These are phyloP conservation scores for Andrena flavipes DNA, from an alignment of 2,888 invertebrate species.

Conservation along the genomic window DNA sequence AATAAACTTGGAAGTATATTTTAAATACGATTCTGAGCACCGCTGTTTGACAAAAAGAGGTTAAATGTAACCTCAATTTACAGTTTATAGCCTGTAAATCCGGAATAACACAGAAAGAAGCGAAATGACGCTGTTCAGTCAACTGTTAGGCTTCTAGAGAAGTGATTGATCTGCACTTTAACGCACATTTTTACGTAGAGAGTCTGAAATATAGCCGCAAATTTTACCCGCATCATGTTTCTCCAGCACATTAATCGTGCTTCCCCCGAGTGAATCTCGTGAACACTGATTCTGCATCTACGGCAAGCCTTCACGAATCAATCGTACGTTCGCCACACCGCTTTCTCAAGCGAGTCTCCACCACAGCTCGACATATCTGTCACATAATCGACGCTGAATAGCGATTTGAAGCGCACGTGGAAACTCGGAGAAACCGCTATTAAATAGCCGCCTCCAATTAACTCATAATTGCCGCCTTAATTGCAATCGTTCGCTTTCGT, in stretches of 20 bases:
- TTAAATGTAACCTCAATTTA: too few relatives aligned
- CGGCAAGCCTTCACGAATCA: neutral
- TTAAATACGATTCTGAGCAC: too few relatives aligned
- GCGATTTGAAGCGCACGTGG: neutral
- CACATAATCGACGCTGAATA: neutral
- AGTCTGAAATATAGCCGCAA: too few relatives aligned
- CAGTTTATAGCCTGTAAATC: too few relatives aligned
- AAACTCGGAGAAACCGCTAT: neutral
- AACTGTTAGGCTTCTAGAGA: too few relatives aligned
- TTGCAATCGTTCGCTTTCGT: conserved; percentile 24
- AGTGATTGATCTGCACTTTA: too few relatives aligned
- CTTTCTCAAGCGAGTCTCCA: neutral
- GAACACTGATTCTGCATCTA: neutral
- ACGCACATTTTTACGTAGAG: too few relatives aligned
- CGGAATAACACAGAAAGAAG: too few relatives aligned
- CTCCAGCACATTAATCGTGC: too few relatives aligned
- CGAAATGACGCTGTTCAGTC: too few relatives aligned
- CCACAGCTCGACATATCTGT: neutral
- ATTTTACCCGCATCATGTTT: neutral
- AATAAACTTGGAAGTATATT: too few relatives aligned
- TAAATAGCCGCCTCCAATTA: neutral
- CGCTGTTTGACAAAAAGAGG: too few relatives aligned
- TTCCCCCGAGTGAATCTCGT: neutral
- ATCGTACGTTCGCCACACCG: neutral
- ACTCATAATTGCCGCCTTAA: conserved; percentile 54